Base-by-base conservation (phyloP, 2,888 invertebrate genomes). In the Synanthedon vespiformis region DNA sequence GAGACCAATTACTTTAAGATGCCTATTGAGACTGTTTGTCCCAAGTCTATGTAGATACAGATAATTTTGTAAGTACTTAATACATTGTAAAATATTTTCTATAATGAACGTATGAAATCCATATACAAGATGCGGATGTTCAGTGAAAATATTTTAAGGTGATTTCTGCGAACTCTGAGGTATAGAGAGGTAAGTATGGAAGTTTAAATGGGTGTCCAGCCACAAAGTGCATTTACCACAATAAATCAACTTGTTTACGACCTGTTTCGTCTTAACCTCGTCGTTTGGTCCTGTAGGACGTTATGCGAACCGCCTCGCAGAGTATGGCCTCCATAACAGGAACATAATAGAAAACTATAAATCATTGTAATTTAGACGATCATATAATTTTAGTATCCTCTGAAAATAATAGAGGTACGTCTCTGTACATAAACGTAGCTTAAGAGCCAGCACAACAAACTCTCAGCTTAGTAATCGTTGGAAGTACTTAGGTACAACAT, bases 201-300 rank as follows among this genome's bases (percentile, higher is more conserved):
- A 69, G 65, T 67, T 64, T 59, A 67, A 72, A 73, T 73, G 67
- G 64, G 62, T 65, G 68, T 67, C 64, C 64, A 61, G 64, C 60
- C 71, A 62, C 67, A 69, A 70, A 73, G 71, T 66, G 63, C 64
- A 61, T 62, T 51, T 52, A 57, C 57, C 55, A 56, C 64, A 57
- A 69, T 80, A 79, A 75, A 77, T 79, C 75, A 73, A 60, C 61
- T 51, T 62, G 65, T 79, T 80, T 78, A 81, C 70, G 74, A 73
- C 61, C 57, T 61, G 44, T 44, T 44, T 44, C 44, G 44, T 44
- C 14, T 44, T 44, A 44, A n/a, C 44, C 4, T 44, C 12, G 44
- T 44, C 44, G 44, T 44, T 44, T 44, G 44, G 44, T 44, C 44
- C 44, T 44, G 44, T 44, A 14, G 44, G 44, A 44, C 14, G 44